A percentile compares a stretch with the other conserved stretches of the same genome.
Evolutionary conservation across 2,888 invertebrate species (phyloP).

Genomic region (Plebejus melissa): DNA sequence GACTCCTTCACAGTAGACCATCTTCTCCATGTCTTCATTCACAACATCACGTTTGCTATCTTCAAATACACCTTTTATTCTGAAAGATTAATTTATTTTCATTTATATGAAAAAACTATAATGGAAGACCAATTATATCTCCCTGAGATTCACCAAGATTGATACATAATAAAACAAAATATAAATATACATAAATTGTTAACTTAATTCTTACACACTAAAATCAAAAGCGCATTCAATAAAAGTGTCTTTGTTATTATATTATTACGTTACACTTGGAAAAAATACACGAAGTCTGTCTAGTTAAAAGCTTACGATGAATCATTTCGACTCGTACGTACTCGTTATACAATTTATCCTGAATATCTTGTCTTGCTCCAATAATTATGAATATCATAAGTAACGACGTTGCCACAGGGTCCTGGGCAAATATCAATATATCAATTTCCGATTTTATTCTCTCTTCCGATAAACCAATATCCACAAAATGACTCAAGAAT

Average conservation of each 20-base stretch:
- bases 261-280: too few species aligned
- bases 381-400: neutral
- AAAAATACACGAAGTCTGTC: too few species aligned
- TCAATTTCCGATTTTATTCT: constrained; percentile 11
- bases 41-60: constrained; percentile 38
- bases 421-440: neutral
- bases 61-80: constrained; percentile 36
- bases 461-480: neutral
- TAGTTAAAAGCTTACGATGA: too few species aligned
- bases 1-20: constrained; percentile 45
- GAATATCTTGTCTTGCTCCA: neutral
- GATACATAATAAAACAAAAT: too few species aligned
- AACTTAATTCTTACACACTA: too few species aligned
- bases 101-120: too few species aligned
- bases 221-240: too few species aligned
- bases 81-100: constrained; percentile 22
- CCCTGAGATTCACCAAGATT: neutral
- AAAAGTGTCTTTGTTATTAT: too few species aligned
- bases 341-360: constrained; percentile 25
- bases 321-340: neutral
- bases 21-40: constrained; percentile 41
- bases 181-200: too few species aligned
- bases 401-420: neutral
- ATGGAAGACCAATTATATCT: neutral
- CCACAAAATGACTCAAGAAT: neutral